Evolutionary conservation across 2,113 vertebrate species (phyloP).

Genomic region (Zapus hudsonius): DNA sequence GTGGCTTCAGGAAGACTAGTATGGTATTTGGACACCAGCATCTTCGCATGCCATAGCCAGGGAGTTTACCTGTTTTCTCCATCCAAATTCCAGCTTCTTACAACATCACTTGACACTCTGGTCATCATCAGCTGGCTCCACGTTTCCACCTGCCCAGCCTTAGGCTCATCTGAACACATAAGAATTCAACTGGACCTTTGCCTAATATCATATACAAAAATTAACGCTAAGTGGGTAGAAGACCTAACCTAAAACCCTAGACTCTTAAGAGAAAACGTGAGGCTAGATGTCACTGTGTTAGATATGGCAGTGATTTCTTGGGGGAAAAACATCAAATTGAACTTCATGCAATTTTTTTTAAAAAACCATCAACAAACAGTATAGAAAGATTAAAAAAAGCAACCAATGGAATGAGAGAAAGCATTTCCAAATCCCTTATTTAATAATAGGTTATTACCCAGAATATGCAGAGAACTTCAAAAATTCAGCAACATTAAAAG

Average conservation of each 20-base stretch:
- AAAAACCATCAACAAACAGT: not conserved
- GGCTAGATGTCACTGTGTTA: not conserved
- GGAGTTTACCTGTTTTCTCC: too few relatives aligned
- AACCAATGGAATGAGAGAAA: not conserved
- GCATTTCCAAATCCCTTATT: not conserved
- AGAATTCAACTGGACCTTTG: too few relatives aligned
- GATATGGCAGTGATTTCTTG: not conserved
- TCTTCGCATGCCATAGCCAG: too few relatives aligned
- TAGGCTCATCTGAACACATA: too few relatives aligned
- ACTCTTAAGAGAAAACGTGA: not conserved
- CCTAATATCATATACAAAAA: too few relatives aligned
- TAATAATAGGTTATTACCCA: not conserved
- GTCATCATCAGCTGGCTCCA: too few relatives aligned
- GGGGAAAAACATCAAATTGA: not conserved
- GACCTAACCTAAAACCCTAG: not conserved
- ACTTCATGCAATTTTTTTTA: not conserved
- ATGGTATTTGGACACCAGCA: too few relatives aligned
- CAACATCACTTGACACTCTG: too few relatives aligned
- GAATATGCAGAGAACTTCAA: not conserved
- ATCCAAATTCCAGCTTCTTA: too few relatives aligned
- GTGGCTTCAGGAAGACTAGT: too few relatives aligned
- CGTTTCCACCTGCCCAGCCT: too few relatives aligned
- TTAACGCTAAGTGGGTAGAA: not conserved
- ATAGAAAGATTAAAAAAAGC: not conserved
- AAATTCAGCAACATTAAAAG: not conserved